Evolutionary conservation across 2,888 invertebrate species (phyloP).

Genomic region (Aplocera efformata): DNA sequence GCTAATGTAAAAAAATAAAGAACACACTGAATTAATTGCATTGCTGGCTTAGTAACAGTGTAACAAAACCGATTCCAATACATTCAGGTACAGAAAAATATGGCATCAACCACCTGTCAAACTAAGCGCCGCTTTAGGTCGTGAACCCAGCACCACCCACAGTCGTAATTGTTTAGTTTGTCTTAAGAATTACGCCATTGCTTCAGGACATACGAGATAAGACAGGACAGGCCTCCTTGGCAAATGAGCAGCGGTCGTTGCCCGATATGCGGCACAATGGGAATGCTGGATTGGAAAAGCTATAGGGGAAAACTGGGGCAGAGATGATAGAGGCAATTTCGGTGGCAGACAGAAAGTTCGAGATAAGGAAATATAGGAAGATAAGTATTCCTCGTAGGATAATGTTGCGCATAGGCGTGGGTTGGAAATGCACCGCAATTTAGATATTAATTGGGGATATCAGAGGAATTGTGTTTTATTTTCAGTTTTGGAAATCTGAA

Average conservation of each 20-base stretch:
- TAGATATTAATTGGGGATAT: too few species aligned
- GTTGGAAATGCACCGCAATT: too few species aligned
- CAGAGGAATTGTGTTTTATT: too few species aligned
- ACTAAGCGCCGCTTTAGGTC: slow-evolving; percentile 23
- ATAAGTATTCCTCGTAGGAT: not conserved
- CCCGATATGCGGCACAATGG: slow-evolving; percentile 11
- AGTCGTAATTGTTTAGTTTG: not conserved
- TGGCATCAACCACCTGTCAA: slow-evolving; percentile 24
- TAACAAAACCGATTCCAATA: slow-evolving; percentile 5
- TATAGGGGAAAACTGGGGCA: not conserved
- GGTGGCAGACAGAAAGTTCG: not conserved
- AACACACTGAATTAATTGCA: too few species aligned
- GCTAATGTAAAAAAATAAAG: too few species aligned
- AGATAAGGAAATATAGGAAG: not conserved
- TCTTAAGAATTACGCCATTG: slow-evolving; percentile 23
- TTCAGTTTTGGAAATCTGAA: too few species aligned
- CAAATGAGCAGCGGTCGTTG: slow-evolving; percentile 21
- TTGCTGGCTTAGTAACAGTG: too few species aligned
- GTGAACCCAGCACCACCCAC: slow-evolving; percentile 19
- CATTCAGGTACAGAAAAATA: slow-evolving; percentile 17
- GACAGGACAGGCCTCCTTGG: slow-evolving; percentile 21
- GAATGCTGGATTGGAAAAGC: slow-evolving; percentile 1
- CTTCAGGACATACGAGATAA: slow-evolving; percentile 24
- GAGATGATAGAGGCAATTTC: too few species aligned
- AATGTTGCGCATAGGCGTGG: too few species aligned